Evolutionary conservation across 2,888 invertebrate species (phyloP).

Genomic region (Phymatocera aterrima): DNA sequence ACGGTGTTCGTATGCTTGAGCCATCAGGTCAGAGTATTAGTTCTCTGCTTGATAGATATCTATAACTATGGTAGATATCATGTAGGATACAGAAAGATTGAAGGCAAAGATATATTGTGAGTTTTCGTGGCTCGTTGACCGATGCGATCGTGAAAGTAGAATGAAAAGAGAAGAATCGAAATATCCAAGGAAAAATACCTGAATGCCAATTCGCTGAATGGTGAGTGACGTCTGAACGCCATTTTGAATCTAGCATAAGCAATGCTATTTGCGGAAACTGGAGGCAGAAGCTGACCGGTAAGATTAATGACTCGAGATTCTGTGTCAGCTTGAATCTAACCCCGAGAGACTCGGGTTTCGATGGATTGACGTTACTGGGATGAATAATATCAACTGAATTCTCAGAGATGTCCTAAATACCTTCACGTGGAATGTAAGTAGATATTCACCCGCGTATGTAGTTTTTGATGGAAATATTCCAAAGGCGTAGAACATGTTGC

Average conservation of each 20-base stretch:
- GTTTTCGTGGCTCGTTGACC: not conserved
- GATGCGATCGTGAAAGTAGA: not conserved
- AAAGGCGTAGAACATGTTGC: too few relatives aligned
- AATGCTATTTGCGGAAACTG: constrained; percentile 8
- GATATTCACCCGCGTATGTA: too few relatives aligned
- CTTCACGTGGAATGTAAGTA: too few relatives aligned
- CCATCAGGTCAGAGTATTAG: not conserved
- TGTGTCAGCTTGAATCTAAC: not conserved
- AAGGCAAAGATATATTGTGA: not conserved
- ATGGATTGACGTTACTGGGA: not conserved
- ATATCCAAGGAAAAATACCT: not conserved
- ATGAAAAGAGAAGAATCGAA: not conserved
- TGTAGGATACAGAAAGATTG: too few relatives aligned
- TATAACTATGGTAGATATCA: not conserved
- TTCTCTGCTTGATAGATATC: not conserved
- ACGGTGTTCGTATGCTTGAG: not conserved
- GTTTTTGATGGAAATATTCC: too few relatives aligned
- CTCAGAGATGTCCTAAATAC: not conserved
- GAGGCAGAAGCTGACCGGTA: not conserved
- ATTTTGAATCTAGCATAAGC: not conserved
- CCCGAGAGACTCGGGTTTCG: not conserved
- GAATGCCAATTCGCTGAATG: not conserved
- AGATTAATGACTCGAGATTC: constrained; percentile 9
- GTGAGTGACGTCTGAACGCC: not conserved
- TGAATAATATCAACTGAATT: not conserved